These are phyloP conservation scores for Calameuta pallipes DNA, from an alignment of 2,888 invertebrate genomes.

Conservation along the genomic window DNA sequence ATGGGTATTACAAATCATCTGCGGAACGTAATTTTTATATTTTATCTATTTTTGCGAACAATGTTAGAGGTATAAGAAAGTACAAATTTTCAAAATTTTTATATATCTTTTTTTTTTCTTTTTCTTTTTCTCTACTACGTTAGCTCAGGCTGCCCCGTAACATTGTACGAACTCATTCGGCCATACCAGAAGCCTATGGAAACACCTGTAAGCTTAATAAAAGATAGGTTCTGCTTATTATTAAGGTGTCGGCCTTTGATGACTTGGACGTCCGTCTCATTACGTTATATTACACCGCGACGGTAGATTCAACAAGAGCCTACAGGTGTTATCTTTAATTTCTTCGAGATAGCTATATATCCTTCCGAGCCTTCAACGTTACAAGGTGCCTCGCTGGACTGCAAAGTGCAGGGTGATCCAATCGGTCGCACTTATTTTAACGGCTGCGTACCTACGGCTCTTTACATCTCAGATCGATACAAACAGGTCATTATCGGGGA, in stretches of 20 bases:
- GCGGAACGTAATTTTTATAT: neutral
- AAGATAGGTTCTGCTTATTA: constrained; percentile 40
- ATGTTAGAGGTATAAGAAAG: neutral
- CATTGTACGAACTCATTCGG: neutral
- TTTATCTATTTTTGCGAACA: neutral
- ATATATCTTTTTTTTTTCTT: neutral
- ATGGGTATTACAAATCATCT: neutral
- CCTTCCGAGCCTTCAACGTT: constrained; percentile 11
- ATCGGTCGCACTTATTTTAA: neutral
- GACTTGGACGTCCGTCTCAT: constrained; percentile 27
- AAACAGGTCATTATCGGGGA: neutral
- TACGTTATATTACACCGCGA: constrained; percentile 22
- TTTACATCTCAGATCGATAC: neutral
- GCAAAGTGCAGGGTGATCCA: neutral
- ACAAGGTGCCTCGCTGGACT: neutral
- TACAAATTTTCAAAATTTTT: neutral
- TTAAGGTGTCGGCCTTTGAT: constrained; percentile 20
- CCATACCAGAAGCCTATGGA: constrained; percentile 20
- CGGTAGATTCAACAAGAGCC: neutral
- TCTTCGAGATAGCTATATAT: constrained; percentile 24
- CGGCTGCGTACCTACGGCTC: neutral
- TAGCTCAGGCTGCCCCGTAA: neutral
- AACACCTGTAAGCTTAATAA: constrained; percentile 48
- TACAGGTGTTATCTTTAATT: constrained; percentile 34
- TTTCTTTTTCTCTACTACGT: neutral